phyloP scores from a whole-genome alignment of 2,797 vertebrate genomes.

The Sphenodon punctatus region DNA sequence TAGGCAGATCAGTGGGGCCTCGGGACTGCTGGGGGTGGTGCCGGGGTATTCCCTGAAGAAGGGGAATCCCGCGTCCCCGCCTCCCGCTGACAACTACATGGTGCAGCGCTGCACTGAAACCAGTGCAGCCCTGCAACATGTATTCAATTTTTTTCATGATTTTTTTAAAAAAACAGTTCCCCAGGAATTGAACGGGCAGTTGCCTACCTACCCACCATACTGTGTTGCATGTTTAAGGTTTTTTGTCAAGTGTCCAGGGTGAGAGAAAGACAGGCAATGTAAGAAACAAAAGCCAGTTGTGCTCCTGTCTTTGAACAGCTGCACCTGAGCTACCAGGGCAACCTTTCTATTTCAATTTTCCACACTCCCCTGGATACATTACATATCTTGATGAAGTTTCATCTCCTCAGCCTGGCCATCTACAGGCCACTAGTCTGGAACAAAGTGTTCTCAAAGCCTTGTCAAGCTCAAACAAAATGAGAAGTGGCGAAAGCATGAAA shows the following conservation, averaged over 20 bases:
- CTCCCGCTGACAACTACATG: no score
- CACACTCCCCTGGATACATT: background rate
- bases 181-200: accelerated
- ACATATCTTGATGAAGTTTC: background rate
- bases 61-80: no score
- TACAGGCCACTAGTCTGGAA: background rate
- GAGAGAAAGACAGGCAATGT: background rate
- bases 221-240: background rate
- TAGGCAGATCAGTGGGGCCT: no score
- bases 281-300: background rate
- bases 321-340: background rate
- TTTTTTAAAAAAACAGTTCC: no score
- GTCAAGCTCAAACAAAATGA: background rate
- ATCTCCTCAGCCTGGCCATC: background rate
- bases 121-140: no score
- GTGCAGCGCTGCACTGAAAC: no score
- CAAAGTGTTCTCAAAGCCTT: background rate
- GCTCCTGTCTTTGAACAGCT: background rate
- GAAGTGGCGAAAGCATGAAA: background rate
- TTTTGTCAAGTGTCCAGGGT: background rate
- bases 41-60: no score
- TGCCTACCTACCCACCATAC: background rate
- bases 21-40: no score
- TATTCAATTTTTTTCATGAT: no score
- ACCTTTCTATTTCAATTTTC: background rate